Percentiles rank a stretch among this genome's conserved stretches.
phyloP scores from a whole-genome alignment of 92 coral and sea anemone genomes.

The Montipora capitata region DNA sequence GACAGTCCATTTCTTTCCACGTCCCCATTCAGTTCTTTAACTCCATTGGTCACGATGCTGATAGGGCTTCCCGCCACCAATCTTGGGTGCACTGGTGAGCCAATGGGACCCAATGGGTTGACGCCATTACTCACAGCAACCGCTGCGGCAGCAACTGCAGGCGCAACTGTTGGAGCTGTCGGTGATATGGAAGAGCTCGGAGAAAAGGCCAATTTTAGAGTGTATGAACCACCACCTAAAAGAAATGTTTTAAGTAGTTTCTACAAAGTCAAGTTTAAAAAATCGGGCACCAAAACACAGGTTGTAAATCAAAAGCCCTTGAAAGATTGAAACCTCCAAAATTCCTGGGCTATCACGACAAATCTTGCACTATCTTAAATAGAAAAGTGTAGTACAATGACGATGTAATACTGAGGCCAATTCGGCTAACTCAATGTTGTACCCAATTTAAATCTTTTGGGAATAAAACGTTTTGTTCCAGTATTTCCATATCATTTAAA shows the following conservation, averaged over 20 bases:
- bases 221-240: slow-evolving; percentile 98
- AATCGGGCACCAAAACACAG: too few species aligned
- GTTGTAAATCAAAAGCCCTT: too few species aligned
- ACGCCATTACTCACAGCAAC: slow-evolving; percentile 88
- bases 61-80: slow-evolving; percentile 77
- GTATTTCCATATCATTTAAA: too few species aligned
- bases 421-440: too few species aligned
- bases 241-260: neutral
- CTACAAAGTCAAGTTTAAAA: neutral
- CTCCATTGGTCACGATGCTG: slow-evolving; percentile 76
- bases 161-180: slow-evolving; percentile 99
- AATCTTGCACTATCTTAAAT: too few species aligned
- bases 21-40: slow-evolving; percentile 79
- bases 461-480: too few species aligned
- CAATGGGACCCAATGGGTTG: slow-evolving; percentile 85
- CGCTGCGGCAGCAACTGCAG: slow-evolving; percentile 99
- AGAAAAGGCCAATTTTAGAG: slow-evolving; percentile 97
- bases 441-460: too few species aligned
- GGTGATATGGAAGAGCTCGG: slow-evolving; percentile 99
- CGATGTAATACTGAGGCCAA: too few species aligned
- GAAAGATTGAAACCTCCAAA: too few species aligned
- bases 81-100: slow-evolving; percentile 83
- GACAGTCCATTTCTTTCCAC: slow-evolving; percentile 75
- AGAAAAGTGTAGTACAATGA: too few species aligned
- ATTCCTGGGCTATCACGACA: too few species aligned